These are phyloP conservation scores for Lutjanus campechanus DNA, from an alignment of 2,797 vertebrate species.

Conservation along the genomic window DNA sequence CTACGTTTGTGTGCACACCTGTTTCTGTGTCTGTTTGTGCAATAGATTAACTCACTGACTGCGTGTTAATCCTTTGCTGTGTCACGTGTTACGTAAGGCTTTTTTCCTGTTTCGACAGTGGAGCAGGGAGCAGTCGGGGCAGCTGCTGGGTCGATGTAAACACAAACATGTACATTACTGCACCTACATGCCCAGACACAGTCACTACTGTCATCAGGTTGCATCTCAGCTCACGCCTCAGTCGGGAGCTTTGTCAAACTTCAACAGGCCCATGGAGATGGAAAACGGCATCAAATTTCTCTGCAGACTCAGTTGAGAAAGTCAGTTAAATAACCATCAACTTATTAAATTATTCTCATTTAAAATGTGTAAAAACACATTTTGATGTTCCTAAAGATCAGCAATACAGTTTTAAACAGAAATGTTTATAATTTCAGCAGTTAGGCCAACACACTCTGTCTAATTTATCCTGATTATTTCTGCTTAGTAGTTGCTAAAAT, in stretches of 20 bases:
- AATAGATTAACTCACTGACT: slow-evolving; percentile 40
- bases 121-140: slow-evolving; percentile 18
- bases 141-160: slow-evolving; percentile 51
- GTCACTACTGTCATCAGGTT: slow-evolving; percentile 22
- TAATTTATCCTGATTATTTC: too few relatives aligned
- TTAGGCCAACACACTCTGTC: too few relatives aligned
- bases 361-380: too few relatives aligned
- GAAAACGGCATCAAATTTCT: neutral
- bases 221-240: slow-evolving; percentile 13
- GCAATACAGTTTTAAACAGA: too few relatives aligned
- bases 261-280: neutral
- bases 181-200: slow-evolving; percentile 21
- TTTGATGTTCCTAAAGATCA: too few relatives aligned
- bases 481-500: too few relatives aligned
- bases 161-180: slow-evolving; percentile 42
- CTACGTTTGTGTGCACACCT: slow-evolving; percentile 42
- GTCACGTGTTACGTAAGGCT: slow-evolving; percentile 47
- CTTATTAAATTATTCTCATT: too few relatives aligned
- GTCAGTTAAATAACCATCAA: neutral
- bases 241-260: neutral
- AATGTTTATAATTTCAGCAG: too few relatives aligned
- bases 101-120: slow-evolving; percentile 43
- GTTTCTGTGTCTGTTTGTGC: slow-evolving; percentile 52
- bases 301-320: too few relatives aligned
- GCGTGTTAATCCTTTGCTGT: slow-evolving; percentile 47